phyloP scores from a whole-genome alignment of 1,140 invertebrate species.

The Lasaia peninsularis region DNA sequence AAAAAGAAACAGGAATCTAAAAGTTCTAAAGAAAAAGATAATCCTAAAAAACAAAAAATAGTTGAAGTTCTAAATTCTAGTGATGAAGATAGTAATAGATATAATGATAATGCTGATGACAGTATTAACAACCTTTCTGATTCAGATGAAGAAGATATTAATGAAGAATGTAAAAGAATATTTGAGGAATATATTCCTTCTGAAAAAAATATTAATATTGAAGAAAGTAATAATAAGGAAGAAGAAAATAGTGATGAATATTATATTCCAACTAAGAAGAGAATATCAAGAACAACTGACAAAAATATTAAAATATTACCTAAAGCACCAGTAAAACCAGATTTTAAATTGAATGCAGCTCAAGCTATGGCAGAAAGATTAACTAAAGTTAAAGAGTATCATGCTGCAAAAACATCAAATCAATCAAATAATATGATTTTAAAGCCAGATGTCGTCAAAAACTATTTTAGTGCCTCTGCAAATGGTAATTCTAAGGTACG shows the following conservation, averaged over 20 bases:
- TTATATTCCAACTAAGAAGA: conserved; percentile 56
- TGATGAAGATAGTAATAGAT: conserved; percentile 28
- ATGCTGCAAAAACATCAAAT: conserved; percentile 48
- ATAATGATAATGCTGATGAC: conserved; percentile 35
- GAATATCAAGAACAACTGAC: conserved; percentile 62
- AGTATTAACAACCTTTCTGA: conserved; percentile 50
- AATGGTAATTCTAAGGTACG: conserved; percentile 59
- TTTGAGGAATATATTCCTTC: conserved; percentile 75
- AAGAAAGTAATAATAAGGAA: conserved; percentile 33
- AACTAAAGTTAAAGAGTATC: conserved; percentile 68
- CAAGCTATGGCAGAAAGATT: conserved; percentile 68
- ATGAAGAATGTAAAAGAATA: conserved; percentile 71
- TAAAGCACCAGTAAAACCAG: conserved; percentile 55
- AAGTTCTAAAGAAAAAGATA: conserved; percentile 44
- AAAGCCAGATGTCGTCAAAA: conserved; percentile 38
- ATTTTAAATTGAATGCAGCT: conserved; percentile 67
- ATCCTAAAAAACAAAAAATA: conserved; percentile 33
- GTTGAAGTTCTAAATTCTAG: conserved; percentile 32
- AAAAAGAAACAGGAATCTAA: conserved; percentile 34
- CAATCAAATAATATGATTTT: conserved; percentile 30
- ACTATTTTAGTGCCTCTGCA: conserved; percentile 28
- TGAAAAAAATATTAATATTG: conserved; percentile 39
- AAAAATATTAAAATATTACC: conserved; percentile 54
- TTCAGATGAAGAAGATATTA: conserved; percentile 69
- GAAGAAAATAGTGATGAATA: conserved; percentile 51